These are phyloP conservation scores for Nymphicus hollandicus DNA, from an alignment of 2,113 vertebrate genomes.

Conservation along the genomic window DNA sequence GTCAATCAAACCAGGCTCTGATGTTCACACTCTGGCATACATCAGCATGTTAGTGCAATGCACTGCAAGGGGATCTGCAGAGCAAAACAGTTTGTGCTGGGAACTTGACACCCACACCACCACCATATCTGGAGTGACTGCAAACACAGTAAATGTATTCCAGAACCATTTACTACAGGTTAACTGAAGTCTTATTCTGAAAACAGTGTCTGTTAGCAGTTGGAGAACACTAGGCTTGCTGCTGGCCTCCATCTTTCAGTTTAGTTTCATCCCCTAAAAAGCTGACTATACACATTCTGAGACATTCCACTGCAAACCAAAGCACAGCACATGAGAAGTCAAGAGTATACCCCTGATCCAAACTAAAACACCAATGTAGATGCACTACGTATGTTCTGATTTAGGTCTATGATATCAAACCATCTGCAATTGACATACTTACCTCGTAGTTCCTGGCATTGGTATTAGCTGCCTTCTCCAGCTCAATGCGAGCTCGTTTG, in stretches of 20 bases:
- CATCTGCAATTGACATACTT: neutral
- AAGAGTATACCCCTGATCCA: neutral
- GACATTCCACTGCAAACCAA: neutral
- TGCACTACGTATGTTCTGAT: neutral
- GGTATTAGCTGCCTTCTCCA: constrained; percentile 85
- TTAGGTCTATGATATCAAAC: rapidly evolving
- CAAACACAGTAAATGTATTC: neutral
- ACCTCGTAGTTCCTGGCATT: constrained; percentile 90
- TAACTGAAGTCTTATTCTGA: neutral
- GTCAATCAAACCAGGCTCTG: neutral
- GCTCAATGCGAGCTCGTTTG: constrained; percentile 90
- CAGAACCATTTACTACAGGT: neutral
- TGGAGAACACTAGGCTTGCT: neutral
- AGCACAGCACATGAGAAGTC: neutral
- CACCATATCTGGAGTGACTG: neutral
- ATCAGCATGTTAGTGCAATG: neutral
- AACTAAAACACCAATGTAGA: rapidly evolving
- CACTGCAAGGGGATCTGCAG: neutral
- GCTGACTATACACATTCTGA: neutral
- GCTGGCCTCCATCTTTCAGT: neutral
- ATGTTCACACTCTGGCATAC: neutral
- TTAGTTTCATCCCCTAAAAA: neutral
- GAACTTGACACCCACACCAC: neutral
- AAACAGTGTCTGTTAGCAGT: neutral
- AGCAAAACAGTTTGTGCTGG: neutral